Evolutionary conservation across 2,888 invertebrate species (phyloP), one percentile per base, ranked within the genome.

Genomic region (Marronus borbonicus): DNA sequence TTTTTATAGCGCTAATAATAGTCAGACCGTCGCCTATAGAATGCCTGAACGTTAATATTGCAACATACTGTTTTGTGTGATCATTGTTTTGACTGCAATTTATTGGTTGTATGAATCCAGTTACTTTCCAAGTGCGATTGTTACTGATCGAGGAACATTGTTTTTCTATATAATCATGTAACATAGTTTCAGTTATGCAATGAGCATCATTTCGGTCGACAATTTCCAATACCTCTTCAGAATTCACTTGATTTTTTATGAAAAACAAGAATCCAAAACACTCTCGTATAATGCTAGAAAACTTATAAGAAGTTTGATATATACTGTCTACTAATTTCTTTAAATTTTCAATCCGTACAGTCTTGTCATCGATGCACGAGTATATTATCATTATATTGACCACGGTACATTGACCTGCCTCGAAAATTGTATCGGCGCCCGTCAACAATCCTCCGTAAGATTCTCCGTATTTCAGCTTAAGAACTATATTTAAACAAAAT

Each of bases 81-180:
- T 60, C 60, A 10, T 20, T n/a, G 3, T 8, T 60, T 60, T 60
- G 24, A 12, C 17, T 24, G 24, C 60, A 60, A 60, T 28, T 3
- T 60, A 60, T 60, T 0, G 60, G 60, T 60, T 60, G 60, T 60
- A 5, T 10, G 60, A 60, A 60, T 28, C n/a, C 60, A 60, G 60
- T 60, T 60, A 60, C 20, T 60, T 24, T 60, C 60, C 60, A 60
- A 20, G 28, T 60, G 1, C 20, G 60, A 12, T 17, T 28, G 14
- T 1, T 12, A 3, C 17, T 60, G 24, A 60, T 20, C 60, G 20
- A 20, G 3, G 3, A 20, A 28, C 60, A 60, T 0, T 60, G 20
- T 10, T 60, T 60, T 28, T 60, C 60, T 20, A 60, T 60, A 60
- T 60, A 17, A 28, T 60, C 60, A 28, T 60, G 17, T 10, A 60